A percentile compares a stretch with the other conserved stretches of the same genome.
These are phyloP conservation scores for Pelobates fuscus DNA, from an alignment of 2,113 vertebrate genomes.

Conservation along the genomic window DNA sequence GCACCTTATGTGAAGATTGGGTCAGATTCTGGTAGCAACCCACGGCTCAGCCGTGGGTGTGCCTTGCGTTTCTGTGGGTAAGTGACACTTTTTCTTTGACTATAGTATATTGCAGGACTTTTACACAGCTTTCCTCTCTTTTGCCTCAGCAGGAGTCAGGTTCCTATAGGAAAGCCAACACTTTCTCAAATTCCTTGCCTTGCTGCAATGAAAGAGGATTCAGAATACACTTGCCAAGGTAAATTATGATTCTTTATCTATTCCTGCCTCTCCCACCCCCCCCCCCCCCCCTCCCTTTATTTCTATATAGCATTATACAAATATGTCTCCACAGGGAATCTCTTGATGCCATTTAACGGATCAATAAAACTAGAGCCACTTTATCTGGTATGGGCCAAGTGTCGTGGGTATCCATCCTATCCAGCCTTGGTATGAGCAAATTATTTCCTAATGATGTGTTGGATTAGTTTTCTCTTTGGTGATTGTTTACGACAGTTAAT, in stretches of 20 bases:
- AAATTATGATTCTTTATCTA: slow-evolving; percentile 45
- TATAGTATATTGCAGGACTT: background rate
- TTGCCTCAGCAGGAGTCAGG: slow-evolving; percentile 63
- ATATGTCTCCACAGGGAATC: slow-evolving; percentile 72
- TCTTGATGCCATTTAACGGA: slow-evolving; percentile 79
- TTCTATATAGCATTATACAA: background rate
- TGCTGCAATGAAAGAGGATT: slow-evolving; percentile 86
- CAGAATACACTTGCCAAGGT: slow-evolving; percentile 83
- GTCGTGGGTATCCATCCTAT: slow-evolving; percentile 96
- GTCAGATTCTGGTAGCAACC: slow-evolving; percentile 80
- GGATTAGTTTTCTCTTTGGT: background rate
- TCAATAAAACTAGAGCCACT: slow-evolving; percentile 86
- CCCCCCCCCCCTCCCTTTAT: too few relatives aligned
- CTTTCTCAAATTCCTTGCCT: slow-evolving; percentile 88
- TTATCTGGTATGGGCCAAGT: slow-evolving; percentile 97
- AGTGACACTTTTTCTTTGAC: slow-evolving; percentile 42
- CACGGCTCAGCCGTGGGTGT: slow-evolving; percentile 65
- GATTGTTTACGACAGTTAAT: background rate
- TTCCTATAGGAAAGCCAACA: slow-evolving; percentile 88
- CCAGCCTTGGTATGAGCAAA: slow-evolving; percentile 87
- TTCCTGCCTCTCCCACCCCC: too few relatives aligned
- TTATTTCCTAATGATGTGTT: background rate
- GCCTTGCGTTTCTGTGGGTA: slow-evolving; percentile 82
- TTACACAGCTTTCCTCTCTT: background rate
- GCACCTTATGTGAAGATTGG: slow-evolving; percentile 73